A percentile compares a stretch with the other conserved stretches of the same genome.
Evolutionary conservation across 2,888 invertebrate genomes (phyloP).

Genomic region (Chloromyia formosa): DNA sequence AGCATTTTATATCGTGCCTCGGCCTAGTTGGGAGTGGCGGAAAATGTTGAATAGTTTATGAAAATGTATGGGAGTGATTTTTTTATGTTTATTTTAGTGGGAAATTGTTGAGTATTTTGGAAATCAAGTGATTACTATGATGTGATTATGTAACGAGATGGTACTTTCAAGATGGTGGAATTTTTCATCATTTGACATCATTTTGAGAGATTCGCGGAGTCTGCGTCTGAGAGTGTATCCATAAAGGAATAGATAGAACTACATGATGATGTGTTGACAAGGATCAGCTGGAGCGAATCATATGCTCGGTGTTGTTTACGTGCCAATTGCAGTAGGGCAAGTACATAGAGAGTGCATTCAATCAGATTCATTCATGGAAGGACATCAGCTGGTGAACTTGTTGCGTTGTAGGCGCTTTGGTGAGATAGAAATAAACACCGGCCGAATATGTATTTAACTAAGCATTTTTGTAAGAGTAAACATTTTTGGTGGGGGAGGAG

Average conservation of each 20-base stretch:
- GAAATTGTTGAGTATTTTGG: background rate
- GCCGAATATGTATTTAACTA: no score
- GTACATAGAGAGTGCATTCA: background rate
- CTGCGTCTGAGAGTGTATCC: conserved; percentile 43
- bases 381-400: conserved; percentile 14
- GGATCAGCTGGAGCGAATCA: conserved; percentile 14
- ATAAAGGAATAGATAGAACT: background rate
- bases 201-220: conserved; percentile 45
- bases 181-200: conserved; percentile 43
- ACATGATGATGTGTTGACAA: conserved; percentile 1
- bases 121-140: background rate
- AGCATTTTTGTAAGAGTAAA: no score
- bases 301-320: conserved; percentile 1
- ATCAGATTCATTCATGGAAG: background rate
- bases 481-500: no score
- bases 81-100: background rate
- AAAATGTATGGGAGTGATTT: conserved; percentile 11
- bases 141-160: conserved; percentile 33
- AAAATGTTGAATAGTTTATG: background rate
- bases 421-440: background rate
- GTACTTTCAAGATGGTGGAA: conserved; percentile 49
- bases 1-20: background rate
- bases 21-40: background rate
- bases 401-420: background rate
- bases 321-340: background rate